Percentiles rank a stretch among this genome's conserved stretches.
These are phyloP conservation scores for Drosophila buzzatii DNA, from an alignment of 2,888 invertebrate genomes.

Conservation along the genomic window DNA sequence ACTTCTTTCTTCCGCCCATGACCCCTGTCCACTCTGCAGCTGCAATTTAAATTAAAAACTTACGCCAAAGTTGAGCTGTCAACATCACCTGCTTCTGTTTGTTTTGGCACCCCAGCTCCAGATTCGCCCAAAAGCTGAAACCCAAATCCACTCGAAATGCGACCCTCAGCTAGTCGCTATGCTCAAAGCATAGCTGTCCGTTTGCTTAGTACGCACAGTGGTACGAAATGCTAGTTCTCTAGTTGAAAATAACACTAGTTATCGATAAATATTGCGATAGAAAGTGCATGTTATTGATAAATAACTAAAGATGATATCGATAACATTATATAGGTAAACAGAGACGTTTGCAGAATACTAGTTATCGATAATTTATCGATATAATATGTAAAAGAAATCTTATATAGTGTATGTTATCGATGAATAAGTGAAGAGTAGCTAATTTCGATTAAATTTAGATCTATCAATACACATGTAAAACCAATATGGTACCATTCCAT, in stretches of 20 bases:
- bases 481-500: too few relatives aligned
- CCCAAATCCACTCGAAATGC: slow-evolving; percentile 36
- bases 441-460: too few relatives aligned
- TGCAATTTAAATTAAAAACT: slow-evolving; percentile 66
- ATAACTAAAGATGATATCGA: background rate
- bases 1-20: background rate
- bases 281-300: background rate
- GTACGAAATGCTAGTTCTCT: background rate
- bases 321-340: background rate
- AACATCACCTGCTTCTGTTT: slow-evolving; percentile 74
- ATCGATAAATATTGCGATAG: slow-evolving; percentile 1
- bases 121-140: slow-evolving; percentile 15
- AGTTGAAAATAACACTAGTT: background rate
- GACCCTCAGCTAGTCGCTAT: slow-evolving; percentile 24
- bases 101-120: slow-evolving; percentile 29
- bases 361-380: background rate
- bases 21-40: slow-evolving; percentile 21
- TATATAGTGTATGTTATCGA: too few relatives aligned
- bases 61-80: slow-evolving; percentile 69
- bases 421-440: too few relatives aligned
- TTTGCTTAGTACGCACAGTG: slow-evolving; percentile 26
- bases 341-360: too few relatives aligned
- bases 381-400: too few relatives aligned
- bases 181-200: slow-evolving; percentile 4
- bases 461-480: too few relatives aligned